Base-by-base conservation (phyloP, 1,140 invertebrate species). In the Doryteuthis pealeii region DNA sequence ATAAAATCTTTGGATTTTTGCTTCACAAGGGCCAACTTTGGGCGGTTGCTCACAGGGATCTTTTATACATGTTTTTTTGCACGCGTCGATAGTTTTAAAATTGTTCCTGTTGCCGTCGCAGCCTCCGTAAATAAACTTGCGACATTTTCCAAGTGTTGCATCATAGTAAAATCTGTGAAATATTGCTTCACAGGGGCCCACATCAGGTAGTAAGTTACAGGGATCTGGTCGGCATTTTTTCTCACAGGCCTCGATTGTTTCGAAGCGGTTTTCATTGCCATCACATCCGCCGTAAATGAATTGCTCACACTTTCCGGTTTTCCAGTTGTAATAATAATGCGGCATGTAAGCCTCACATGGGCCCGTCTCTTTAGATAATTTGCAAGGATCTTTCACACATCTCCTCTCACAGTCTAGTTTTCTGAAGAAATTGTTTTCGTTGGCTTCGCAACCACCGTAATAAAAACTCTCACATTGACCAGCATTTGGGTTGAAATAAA, bases 51-150 rank as follows among this genome's bases (percentile, higher is more conserved):
- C 35, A 3, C 35, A 40, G 35, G 35, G 8, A 33, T 69, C 54
- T n/a, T n/a, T n/a, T n/a, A n/a, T n/a, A 40, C 35, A 40, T 5
- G 4, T 3, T 5, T 10, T 40, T 10, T 40, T 40, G 35, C 35
- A 40, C 10, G 3, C 35, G 3, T 40, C 35, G 10, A 40, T 3
- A 3, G 35, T 40, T 3, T 40, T 75, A 74, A 80, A 82, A 43
- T 81, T 82, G 77, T 87, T 87, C 28, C 78, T 70, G 75, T 87
- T 98, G 76, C 95, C 96, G 79, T 92, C 92, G 89, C 95, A 97
- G 77, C 96, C 96, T 75, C 92, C 92, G 90, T 95, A 98, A 91
- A 96, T 96, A 91, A 99, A 99, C 66, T 95, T 94, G 90, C 93
- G 91, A 91, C 97, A 99, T 73, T 93, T 91, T 85, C 95, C 94